These are phyloP conservation scores for Sylvietta virens DNA, from an alignment of 2,113 vertebrate species.

Conservation along the genomic window DNA sequence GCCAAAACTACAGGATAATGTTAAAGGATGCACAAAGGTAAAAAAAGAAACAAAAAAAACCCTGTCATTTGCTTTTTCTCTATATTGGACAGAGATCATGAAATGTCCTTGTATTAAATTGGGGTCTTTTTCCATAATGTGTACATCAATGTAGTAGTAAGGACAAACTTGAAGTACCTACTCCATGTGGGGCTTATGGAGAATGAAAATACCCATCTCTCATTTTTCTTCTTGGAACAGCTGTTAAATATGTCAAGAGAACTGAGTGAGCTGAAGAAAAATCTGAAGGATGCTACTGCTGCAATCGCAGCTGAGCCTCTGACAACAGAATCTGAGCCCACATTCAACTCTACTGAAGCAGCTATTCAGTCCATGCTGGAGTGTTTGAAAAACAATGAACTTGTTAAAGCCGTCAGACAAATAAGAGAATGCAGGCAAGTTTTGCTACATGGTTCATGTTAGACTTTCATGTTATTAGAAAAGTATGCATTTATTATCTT, in stretches of 20 bases:
- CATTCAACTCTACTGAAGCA: conserved; percentile 86
- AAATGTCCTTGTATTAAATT: background rate
- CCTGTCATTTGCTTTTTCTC: background rate
- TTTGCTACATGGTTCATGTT: background rate
- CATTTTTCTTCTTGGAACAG: conserved; percentile 64
- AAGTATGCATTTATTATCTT: background rate
- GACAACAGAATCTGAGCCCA: conserved; percentile 73
- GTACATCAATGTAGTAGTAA: background rate
- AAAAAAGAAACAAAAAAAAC: background rate
- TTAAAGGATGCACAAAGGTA: background rate
- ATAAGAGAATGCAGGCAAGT: conserved; percentile 94
- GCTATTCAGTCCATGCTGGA: conserved; percentile 96
- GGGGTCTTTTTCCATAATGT: background rate
- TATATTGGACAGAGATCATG: background rate
- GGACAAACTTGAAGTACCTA: background rate
- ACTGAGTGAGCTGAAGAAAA: conserved; percentile 89
- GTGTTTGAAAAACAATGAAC: conserved; percentile 91
- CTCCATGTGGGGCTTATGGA: background rate
- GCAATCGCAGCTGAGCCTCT: conserved; percentile 81
- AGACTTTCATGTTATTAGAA: background rate
- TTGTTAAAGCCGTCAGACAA: conserved; percentile 86
- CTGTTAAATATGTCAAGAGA: conserved; percentile 97
- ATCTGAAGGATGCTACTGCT: conserved; percentile 86
- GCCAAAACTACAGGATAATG: background rate
- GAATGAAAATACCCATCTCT: background rate